Conservation (phyloP, 2,113 vertebrate species). For the Rhagologus leucostigma region DNA sequence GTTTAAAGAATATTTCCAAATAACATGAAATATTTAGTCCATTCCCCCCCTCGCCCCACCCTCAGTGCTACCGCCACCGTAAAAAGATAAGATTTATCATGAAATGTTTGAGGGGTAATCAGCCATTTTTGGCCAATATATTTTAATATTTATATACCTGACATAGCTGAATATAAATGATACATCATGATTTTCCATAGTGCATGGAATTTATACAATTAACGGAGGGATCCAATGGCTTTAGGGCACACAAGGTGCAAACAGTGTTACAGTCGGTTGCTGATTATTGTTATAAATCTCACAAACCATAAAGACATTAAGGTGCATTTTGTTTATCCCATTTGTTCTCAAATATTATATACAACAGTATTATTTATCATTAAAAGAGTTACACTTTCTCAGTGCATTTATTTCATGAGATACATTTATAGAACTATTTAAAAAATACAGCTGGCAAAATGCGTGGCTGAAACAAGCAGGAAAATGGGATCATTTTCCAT, state of each 20-base stretch:
- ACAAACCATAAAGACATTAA: conserved; percentile 70
- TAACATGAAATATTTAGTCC: conserved; percentile 80
- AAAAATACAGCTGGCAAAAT: conserved; percentile 62
- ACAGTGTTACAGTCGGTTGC: conserved; percentile 59
- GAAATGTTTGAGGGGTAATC: conserved; percentile 78
- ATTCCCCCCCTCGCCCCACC: neutral
- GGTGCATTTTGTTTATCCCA: conserved; percentile 67
- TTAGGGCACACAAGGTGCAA: conserved; percentile 73
- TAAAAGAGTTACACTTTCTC: conserved; percentile 68
- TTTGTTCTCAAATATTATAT: conserved; percentile 66
- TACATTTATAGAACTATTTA: conserved; percentile 54
- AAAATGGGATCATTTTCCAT: conserved; percentile 43
- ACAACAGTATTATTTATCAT: conserved; percentile 64
- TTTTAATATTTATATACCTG: conserved; percentile 84
- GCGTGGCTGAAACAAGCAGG: conserved; percentile 34
- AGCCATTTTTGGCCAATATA: conserved; percentile 76
- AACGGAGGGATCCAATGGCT: conserved; percentile 73
- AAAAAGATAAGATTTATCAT: conserved; percentile 79
- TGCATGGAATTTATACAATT: conserved; percentile 78
- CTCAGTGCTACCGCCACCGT: conserved; percentile 32
- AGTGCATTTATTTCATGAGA: conserved; percentile 56
- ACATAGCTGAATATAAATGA: conserved; percentile 79
- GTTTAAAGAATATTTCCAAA: conserved; percentile 80
- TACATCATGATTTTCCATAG: conserved; percentile 73
- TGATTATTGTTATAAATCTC: conserved; percentile 80